phyloP scores from a whole-genome alignment of 2,888 invertebrate genomes.

The Ennomos erosarius region DNA sequence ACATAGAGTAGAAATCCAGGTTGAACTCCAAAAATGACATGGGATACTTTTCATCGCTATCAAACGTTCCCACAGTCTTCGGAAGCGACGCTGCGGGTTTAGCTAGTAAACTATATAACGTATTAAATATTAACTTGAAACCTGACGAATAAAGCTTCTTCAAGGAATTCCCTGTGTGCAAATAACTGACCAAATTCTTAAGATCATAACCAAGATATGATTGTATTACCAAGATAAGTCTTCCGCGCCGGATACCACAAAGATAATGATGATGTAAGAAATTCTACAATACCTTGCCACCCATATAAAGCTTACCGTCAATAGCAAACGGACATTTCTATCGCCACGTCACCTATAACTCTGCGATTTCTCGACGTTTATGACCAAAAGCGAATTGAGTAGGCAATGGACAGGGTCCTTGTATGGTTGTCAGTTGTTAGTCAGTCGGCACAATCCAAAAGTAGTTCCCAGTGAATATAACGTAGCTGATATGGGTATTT shows the following conservation, averaged over 20 bases:
- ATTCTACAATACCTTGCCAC: constrained; percentile 10
- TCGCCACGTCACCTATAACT: constrained; percentile 35
- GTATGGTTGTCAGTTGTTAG: constrained; percentile 16
- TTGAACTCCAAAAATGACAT: too few species aligned
- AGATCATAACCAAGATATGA: too few species aligned
- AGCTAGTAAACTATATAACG: too few species aligned
- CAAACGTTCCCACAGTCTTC: too few species aligned
- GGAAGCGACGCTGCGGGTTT: too few species aligned
- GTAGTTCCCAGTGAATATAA: neutral
- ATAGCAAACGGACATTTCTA: constrained; percentile 32
- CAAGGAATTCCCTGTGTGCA: too few species aligned
- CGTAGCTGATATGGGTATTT: too few species aligned
- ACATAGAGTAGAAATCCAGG: too few species aligned
- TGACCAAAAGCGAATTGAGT: constrained; percentile 36
- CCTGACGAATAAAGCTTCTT: too few species aligned
- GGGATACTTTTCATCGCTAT: too few species aligned
- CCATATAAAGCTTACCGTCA: constrained; percentile 11
- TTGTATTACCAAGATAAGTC: constrained; percentile 22
- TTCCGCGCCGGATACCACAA: constrained; percentile 24
- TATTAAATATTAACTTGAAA: too few species aligned
- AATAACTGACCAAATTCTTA: too few species aligned
- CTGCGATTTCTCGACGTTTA: constrained; percentile 29
- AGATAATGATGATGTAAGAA: constrained; percentile 13
- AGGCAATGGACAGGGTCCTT: constrained; percentile 35
- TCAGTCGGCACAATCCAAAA: neutral